Evolutionary conservation across 2,888 invertebrate genomes (phyloP).

Genomic region (Dascillus cervinus): DNA sequence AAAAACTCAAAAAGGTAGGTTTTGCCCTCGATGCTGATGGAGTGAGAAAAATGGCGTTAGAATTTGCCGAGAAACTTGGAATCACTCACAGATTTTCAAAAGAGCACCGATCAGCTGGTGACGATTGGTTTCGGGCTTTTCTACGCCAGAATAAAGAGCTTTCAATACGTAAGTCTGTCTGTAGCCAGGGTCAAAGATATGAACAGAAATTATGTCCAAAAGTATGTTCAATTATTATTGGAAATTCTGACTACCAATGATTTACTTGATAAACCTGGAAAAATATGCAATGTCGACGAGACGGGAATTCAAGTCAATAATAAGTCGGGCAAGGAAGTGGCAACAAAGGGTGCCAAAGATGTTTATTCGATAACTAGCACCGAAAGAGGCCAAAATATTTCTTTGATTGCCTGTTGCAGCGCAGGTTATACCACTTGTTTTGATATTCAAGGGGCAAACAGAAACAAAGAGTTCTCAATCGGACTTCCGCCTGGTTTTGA

Average conservation of each 20-base stretch:
- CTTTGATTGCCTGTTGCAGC: slow-evolving; percentile 29
- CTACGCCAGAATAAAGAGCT: too few relatives aligned
- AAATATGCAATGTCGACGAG: slow-evolving; percentile 28
- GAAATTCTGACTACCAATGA: slow-evolving; percentile 22
- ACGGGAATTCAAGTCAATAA: slow-evolving; percentile 32
- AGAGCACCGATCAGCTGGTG: slow-evolving; percentile 22
- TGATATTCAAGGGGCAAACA: too few relatives aligned
- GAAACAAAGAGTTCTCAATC: slow-evolving; percentile 3
- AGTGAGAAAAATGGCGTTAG: too few relatives aligned
- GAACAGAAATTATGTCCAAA: slow-evolving; percentile 22
- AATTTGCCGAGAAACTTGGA: slow-evolving; percentile 3
- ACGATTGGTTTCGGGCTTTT: too few relatives aligned
- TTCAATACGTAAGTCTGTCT: slow-evolving; percentile 27
- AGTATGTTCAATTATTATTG: too few relatives aligned
- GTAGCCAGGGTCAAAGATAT: slow-evolving; percentile 21
- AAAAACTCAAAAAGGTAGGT: too few relatives aligned
- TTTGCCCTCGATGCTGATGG: too few relatives aligned
- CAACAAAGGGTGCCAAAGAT: slow-evolving; percentile 19
- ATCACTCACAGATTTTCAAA: slow-evolving; percentile 11
- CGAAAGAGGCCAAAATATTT: slow-evolving; percentile 26
- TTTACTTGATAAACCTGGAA: slow-evolving; percentile 23
- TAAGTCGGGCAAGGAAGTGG: slow-evolving; percentile 30
- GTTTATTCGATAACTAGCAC: slow-evolving; percentile 18
- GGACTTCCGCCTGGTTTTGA: slow-evolving; percentile 6
- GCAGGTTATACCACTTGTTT: slow-evolving; percentile 28